Conservation (phyloP, 2,113 vertebrate species). For the Struthio camelus region DNA sequence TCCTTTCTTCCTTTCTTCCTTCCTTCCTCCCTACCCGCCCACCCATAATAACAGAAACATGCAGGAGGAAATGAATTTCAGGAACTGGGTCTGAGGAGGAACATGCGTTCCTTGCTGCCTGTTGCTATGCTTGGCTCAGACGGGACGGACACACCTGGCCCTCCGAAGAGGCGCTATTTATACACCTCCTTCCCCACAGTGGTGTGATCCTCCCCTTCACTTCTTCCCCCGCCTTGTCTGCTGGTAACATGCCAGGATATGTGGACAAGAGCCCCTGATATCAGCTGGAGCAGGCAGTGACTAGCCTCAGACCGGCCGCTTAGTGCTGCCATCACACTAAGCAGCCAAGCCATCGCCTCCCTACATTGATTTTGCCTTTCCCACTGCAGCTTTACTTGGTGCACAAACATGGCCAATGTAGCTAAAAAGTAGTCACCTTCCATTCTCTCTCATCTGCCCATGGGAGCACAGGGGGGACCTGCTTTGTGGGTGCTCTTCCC, state of each 20-base stretch:
- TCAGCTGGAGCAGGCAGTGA: rapidly evolving
- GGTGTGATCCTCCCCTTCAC: background rate
- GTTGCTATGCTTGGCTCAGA: conserved; percentile 36
- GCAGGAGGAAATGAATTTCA: conserved; percentile 37
- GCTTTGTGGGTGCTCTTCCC: background rate
- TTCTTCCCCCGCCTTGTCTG: background rate
- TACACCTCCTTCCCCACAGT: background rate
- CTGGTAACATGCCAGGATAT: background rate
- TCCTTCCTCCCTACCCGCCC: background rate
- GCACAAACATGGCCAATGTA: too few relatives aligned
- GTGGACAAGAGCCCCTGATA: background rate
- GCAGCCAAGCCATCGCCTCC: background rate
- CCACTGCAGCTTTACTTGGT: background rate
- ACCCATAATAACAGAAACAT: conserved; percentile 5
- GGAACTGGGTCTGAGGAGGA: conserved; percentile 33
- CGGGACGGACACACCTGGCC: conserved; percentile 18
- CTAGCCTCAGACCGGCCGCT: background rate
- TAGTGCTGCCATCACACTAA: background rate
- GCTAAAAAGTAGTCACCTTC: background rate
- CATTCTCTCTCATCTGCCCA: background rate
- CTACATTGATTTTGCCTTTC: background rate
- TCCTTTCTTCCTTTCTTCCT: conserved; percentile 29
- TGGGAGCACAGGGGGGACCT: rapidly evolving
- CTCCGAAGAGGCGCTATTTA: conserved; percentile 40
- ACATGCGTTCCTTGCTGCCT: background rate